These are phyloP conservation scores for Chaetura pelagica DNA, from an alignment of 2,113 vertebrate species.

Conservation along the genomic window DNA sequence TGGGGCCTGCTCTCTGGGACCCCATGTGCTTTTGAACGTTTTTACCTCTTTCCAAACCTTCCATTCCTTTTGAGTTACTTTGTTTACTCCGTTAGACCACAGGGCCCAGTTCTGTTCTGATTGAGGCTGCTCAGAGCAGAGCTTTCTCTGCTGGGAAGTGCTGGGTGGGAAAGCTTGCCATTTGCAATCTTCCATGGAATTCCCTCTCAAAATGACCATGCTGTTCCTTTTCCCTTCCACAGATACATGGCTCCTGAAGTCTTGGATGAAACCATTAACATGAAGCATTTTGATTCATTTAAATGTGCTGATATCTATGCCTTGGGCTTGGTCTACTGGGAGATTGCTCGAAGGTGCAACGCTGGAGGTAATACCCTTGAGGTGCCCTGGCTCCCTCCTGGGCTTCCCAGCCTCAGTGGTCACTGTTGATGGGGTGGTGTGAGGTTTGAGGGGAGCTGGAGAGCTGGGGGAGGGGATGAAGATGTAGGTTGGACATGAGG, in stretches of 20 bases:
- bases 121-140: neutral
- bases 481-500: no score
- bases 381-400: accelerated
- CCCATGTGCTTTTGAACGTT: neutral
- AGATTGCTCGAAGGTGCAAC: constrained; percentile 94
- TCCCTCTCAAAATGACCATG: accelerated
- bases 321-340: constrained; percentile 96
- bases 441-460: neutral
- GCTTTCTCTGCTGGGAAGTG: neutral
- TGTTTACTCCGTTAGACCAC: accelerated
- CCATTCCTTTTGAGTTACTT: neutral
- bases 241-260: constrained; percentile 99
- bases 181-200: neutral
- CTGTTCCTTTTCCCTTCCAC: neutral
- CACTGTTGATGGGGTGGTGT: accelerated
- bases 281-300: constrained; percentile 99
- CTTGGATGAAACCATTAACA: constrained; percentile 97
- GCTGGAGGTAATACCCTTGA: constrained; percentile 82
- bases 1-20: neutral
- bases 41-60: neutral
- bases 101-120: neutral
- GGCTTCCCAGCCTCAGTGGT: neutral
- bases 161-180: neutral
- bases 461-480: neutral
- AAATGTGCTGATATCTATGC: constrained; percentile 98